These are phyloP conservation scores for Alligator sinensis DNA, from an alignment of 2,113 vertebrate species.

Conservation along the genomic window DNA sequence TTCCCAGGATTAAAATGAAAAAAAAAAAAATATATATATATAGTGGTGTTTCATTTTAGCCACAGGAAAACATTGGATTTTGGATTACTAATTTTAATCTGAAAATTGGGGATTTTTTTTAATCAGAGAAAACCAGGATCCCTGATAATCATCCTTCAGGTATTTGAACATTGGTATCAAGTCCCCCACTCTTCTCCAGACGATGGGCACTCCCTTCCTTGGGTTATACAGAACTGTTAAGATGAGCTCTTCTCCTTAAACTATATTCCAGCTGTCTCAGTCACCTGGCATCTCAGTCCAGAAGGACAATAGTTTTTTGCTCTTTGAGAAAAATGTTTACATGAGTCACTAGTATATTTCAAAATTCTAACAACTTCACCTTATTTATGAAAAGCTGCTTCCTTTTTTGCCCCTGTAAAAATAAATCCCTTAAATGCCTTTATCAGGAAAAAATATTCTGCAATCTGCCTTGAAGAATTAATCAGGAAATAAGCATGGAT, in stretches of 20 bases:
- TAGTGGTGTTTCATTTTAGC: not conserved
- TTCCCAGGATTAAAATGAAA: too few species aligned
- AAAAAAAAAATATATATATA: too few species aligned
- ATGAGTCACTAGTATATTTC: not conserved
- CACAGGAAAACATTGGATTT: too few species aligned
- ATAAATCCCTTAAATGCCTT: not conserved
- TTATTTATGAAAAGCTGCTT: not conserved
- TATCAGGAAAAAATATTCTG: not conserved
- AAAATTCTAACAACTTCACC: not conserved
- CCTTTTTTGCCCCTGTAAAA: not conserved
- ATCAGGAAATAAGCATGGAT: not conserved
- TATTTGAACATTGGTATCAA: too few species aligned
- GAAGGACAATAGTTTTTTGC: not conserved
- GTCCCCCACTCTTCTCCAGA: too few species aligned
- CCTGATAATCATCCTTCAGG: too few species aligned
- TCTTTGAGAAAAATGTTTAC: not conserved
- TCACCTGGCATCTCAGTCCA: not conserved
- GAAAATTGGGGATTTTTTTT: too few species aligned
- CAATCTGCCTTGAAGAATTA: not conserved
- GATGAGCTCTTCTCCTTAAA: not conserved
- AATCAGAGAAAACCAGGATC: too few species aligned
- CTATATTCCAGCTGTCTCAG: not conserved
- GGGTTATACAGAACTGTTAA: not conserved
- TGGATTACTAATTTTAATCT: not conserved
- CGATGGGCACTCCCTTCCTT: not conserved